Evolutionary conservation across 1,140 invertebrate species (phyloP), one percentile per base, ranked within the genome.

Genomic region (Kradibia gibbosae): DNA sequence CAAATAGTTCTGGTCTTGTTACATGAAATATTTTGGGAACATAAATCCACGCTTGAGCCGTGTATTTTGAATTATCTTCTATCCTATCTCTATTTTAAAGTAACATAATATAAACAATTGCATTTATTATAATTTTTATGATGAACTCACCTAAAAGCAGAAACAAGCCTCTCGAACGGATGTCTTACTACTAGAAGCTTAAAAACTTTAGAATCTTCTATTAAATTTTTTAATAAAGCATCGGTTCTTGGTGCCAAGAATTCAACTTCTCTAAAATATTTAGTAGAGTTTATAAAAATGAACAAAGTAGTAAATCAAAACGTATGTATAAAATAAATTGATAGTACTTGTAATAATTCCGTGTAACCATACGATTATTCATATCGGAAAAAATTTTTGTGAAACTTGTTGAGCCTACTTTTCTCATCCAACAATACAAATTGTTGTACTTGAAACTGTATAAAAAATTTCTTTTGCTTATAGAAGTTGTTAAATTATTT

Each of bases 121-220:
- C n/a, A 15, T 62, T 17, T 77, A 76, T 60, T 80, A 45, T 65
- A 13, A 45, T 25, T 65, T 31, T 34, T 65, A 73, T 70, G 82
- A 76, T 82, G 45, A 55, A 53, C 22, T 85, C 88, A 90, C 90
- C 90, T 89, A 78, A 91, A 93, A 0, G 92, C 90, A n/a, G 92
- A 93, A 8, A 93, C 88, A 1, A 93, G 81, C 15, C 92, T 87
- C 78, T 92, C 88, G 83, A 93, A 93, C 0, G 92, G 92, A 86
- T 93, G 92, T 53, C 92, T 88, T 0, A 92, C 91, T 25, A 92
- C 80, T 1, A 93, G 74, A 77, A 93, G 90, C 82, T 90, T 92
- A 65, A 89, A 90, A 25, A 86, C 75, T 25, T 81, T 82, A 25
- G 78, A 57, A 70, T 90, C 83, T 11, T 84, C 84, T 22, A 86